phyloP scores from a whole-genome alignment of 2,888 invertebrate species.

The Drosophila trichaetosa region DNA sequence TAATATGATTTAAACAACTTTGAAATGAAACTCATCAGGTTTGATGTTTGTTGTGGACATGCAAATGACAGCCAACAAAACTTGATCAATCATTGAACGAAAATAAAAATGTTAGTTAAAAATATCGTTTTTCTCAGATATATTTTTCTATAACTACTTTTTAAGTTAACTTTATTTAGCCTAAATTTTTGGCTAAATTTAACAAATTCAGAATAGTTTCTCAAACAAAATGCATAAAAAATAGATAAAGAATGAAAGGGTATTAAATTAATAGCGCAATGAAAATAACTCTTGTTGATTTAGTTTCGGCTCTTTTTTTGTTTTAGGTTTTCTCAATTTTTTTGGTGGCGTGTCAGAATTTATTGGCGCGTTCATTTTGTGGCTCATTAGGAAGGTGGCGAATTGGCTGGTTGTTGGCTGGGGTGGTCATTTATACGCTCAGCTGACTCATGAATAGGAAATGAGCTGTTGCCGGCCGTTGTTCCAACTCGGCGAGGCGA shows the following conservation, averaged over 20 bases:
- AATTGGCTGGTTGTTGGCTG: not conserved
- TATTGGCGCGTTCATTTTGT: constrained; percentile 73
- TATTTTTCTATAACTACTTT: not conserved
- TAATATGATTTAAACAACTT: not conserved
- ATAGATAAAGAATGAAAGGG: not conserved
- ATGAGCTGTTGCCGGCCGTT: constrained; percentile 44
- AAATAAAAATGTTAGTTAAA: not conserved
- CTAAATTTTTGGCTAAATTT: not conserved
- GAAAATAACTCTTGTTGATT: constrained; percentile 1
- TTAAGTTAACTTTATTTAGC: not conserved
- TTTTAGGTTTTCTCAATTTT: constrained; percentile 43
- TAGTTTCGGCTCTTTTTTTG: constrained; percentile 6
- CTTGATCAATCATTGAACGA: not conserved
- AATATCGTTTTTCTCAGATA: not conserved
- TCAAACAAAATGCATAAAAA: not conserved
- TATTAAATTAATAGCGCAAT: not conserved
- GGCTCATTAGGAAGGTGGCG: constrained; percentile 49
- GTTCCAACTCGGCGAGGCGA: not conserved
- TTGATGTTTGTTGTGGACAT: not conserved
- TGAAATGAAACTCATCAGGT: not conserved
- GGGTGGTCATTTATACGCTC: constrained; percentile 56
- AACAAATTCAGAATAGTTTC: not conserved
- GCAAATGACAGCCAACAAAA: not conserved
- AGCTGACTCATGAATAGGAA: constrained; percentile 62
- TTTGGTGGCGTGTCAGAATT: constrained; percentile 76